A percentile compares a stretch with the other conserved stretches of the same genome.
phyloP scores from a whole-genome alignment of 2,797 vertebrate genomes.

The Esox masquinongy region DNA sequence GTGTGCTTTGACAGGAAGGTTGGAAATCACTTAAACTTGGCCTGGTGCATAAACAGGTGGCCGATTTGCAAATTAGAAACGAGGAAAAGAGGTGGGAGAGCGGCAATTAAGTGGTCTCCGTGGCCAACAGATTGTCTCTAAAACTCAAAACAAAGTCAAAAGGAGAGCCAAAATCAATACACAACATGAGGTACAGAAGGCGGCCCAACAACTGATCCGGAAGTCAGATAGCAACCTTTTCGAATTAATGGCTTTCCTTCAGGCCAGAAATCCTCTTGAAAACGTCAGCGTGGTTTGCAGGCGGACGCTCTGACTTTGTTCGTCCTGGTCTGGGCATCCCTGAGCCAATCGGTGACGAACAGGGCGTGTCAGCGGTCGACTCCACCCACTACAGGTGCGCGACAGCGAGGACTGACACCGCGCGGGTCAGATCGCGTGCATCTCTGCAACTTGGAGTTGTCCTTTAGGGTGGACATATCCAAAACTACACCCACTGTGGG shows the following conservation, averaged over 20 bases:
- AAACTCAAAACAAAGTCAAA: neutral
- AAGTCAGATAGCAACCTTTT: constrained; percentile 9
- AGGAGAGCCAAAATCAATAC: neutral
- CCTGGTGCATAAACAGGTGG: neutral
- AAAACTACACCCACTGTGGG: neutral
- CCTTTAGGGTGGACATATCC: neutral
- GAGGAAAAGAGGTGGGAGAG: neutral
- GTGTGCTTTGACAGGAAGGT: neutral
- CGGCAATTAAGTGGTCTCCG: neutral
- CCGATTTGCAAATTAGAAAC: neutral
- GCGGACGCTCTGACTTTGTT: constrained; percentile 58
- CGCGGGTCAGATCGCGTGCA: neutral
- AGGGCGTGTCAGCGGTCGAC: constrained; percentile 8
- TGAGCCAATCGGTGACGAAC: constrained; percentile 31
- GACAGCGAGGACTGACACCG: too few relatives aligned
- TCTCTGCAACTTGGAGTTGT: neutral
- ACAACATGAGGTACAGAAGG: neutral
- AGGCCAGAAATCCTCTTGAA: constrained; percentile 51
- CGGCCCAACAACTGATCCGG: constrained; percentile 9
- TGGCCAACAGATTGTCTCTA: neutral
- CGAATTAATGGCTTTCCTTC: constrained; percentile 22
- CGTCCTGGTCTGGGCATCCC: constrained; percentile 63
- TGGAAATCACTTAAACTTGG: neutral
- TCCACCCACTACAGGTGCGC: neutral
- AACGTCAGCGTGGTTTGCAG: constrained; percentile 51